Evolutionary conservation across 2,797 vertebrate species (phyloP).

Genomic region (Onychomys leucogaster): DNA sequence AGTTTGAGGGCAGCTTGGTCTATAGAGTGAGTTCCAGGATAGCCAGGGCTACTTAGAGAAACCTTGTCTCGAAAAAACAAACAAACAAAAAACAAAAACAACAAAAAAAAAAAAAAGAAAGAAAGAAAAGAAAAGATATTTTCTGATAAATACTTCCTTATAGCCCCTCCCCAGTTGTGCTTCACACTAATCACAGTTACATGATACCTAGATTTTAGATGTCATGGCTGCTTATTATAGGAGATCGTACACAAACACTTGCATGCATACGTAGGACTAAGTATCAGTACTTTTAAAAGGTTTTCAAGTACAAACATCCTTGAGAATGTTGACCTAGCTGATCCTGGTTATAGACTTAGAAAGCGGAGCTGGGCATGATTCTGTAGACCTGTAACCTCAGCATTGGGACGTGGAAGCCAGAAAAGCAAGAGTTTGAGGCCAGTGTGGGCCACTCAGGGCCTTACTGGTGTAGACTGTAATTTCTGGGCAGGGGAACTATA

Average conservation of each 20-base stretch:
- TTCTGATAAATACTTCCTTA: neutral
- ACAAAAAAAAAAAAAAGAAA: neutral
- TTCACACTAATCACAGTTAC: neutral
- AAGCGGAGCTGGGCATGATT: neutral
- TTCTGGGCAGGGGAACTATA: neutral
- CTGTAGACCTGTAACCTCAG: neutral
- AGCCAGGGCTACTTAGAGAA: neutral
- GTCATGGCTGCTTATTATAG: neutral
- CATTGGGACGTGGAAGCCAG: neutral
- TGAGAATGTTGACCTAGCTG: neutral
- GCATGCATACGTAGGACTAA: neutral
- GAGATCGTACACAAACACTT: neutral
- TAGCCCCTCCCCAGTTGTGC: neutral
- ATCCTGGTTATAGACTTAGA: neutral
- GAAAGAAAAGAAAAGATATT: neutral
- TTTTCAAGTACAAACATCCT: neutral
- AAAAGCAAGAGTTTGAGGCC: neutral
- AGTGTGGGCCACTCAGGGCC: neutral
- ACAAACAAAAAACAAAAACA: neutral
- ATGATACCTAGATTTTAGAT: neutral
- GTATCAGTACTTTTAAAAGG: neutral
- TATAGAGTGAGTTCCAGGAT: neutral
- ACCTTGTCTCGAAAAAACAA: neutral
- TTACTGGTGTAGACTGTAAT: conserved; percentile 13
- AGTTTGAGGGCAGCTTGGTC: neutral